A percentile compares a stretch with the other conserved stretches of the same genome.
These are phyloP conservation scores for Montipora efflorescens DNA, from an alignment of 64 coral and sea anemone species.

Conservation along the genomic window DNA sequence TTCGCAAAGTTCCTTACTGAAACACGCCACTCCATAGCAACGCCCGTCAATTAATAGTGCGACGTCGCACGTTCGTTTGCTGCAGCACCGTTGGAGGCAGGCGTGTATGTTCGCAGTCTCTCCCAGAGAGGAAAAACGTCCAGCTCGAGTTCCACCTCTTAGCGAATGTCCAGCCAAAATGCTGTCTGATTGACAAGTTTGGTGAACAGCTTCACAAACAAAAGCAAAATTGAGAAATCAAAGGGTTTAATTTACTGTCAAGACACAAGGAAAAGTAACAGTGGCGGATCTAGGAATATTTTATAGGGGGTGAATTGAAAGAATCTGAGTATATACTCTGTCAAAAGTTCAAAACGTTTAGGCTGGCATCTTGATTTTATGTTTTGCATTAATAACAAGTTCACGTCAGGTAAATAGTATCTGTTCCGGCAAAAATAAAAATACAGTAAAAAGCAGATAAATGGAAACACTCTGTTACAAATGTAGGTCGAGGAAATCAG, in stretches of 20 bases:
- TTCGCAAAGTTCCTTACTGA: slow-evolving; percentile 72
- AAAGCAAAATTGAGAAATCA: not conserved
- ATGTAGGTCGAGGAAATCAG: too few species aligned
- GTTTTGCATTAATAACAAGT: too few species aligned
- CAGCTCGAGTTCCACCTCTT: slow-evolving; percentile 69
- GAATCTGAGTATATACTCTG: too few species aligned
- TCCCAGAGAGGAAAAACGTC: slow-evolving; percentile 47
- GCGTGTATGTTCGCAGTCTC: slow-evolving; percentile 73
- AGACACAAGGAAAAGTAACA: too few species aligned
- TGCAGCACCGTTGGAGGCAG: slow-evolving; percentile 81
- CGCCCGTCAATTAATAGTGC: slow-evolving; percentile 80
- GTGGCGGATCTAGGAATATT: too few species aligned
- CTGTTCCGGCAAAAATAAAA: too few species aligned
- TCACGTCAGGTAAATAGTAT: too few species aligned
- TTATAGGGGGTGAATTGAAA: too few species aligned
- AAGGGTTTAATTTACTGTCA: not conserved
- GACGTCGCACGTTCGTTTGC: slow-evolving; percentile 77
- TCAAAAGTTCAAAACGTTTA: too few species aligned
- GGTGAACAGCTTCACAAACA: not conserved
- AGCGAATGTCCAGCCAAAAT: slow-evolving; percentile 57
- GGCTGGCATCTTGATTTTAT: too few species aligned
- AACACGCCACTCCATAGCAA: slow-evolving; percentile 91
- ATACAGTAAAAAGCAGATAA: too few species aligned
- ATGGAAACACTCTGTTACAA: too few species aligned
- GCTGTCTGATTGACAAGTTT: slow-evolving; percentile 35